Percentiles rank a stretch among this genome's conserved stretches.
Evolutionary conservation across 2,888 invertebrate genomes (phyloP).

Genomic region (Hartigia nigra): DNA sequence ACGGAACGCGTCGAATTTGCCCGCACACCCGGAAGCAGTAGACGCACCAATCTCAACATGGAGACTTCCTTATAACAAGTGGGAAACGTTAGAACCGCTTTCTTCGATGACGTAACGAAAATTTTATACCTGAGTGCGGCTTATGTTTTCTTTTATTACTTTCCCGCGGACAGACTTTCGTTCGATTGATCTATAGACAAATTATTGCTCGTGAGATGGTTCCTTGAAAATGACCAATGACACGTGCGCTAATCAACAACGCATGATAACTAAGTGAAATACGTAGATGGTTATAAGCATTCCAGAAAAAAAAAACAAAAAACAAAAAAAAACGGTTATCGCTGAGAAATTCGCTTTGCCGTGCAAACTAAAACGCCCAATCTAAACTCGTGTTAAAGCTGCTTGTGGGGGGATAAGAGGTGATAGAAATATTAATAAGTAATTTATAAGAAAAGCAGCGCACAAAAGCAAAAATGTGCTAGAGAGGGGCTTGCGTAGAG

Average conservation of each 20-base stretch:
- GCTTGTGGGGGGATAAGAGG: not conserved
- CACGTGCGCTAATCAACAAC: not conserved
- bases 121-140: slow-evolving; percentile 35
- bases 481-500: not conserved
- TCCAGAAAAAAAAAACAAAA: no score
- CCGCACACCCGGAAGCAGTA: slow-evolving; percentile 41
- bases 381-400: not conserved
- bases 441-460: not conserved
- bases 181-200: not conserved
- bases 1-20: slow-evolving; percentile 45
- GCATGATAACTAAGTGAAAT: not conserved
- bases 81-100: slow-evolving; percentile 14
- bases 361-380: not conserved
- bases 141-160: slow-evolving; percentile 14
- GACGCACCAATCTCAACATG: slow-evolving; percentile 61
- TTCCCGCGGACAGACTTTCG: slow-evolving; percentile 5
- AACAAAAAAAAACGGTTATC: not conserved
- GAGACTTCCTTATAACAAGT: slow-evolving; percentile 66
- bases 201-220: not conserved
- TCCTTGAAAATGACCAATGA: not conserved
- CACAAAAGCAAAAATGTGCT: not conserved
- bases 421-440: not conserved
- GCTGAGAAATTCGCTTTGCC: not conserved
- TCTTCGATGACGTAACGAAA: slow-evolving; percentile 32
- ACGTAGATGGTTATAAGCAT: no score